These are phyloP conservation scores for Panorpa germanica DNA, from an alignment of 2,888 invertebrate species.

Conservation along the genomic window DNA sequence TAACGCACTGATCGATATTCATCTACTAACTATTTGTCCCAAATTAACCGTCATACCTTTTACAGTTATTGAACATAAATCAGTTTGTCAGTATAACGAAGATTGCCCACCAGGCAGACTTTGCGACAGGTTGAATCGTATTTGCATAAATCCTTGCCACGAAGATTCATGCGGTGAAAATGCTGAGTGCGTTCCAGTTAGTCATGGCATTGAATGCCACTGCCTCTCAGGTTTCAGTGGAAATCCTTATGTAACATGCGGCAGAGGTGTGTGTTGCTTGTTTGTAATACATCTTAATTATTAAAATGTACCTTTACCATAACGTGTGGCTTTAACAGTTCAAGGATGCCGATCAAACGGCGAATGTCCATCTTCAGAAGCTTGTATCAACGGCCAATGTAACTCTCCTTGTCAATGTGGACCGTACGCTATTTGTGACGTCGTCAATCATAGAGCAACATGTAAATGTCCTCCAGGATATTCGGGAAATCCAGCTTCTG, in stretches of 20 bases:
- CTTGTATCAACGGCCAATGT: constrained; percentile 60
- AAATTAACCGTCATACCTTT: constrained; percentile 9
- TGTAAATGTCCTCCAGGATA: constrained; percentile 74
- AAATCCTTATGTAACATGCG: constrained; percentile 58
- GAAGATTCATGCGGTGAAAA: constrained; percentile 67
- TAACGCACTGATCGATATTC: constrained; percentile 21
- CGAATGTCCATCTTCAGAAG: constrained; percentile 54
- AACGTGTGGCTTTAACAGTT: constrained; percentile 23
- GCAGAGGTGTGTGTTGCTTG: constrained; percentile 26
- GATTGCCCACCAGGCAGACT: constrained; percentile 74
- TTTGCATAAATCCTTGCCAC: constrained; percentile 66
- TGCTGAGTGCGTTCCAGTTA: constrained; percentile 56
- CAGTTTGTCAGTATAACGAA: constrained; percentile 75
- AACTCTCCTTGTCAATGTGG: constrained; percentile 64
- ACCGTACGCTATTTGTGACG: constrained; percentile 62
- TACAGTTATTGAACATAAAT: constrained; percentile 27
- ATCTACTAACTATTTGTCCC: constrained; percentile 20
- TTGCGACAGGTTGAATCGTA: constrained; percentile 67
- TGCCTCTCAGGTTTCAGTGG: constrained; percentile 56
- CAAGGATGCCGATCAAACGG: constrained; percentile 51
- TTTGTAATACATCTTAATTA: constrained; percentile 6
- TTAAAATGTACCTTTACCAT: background rate
- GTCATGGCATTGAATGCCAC: constrained; percentile 58
- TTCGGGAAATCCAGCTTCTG: constrained; percentile 51
- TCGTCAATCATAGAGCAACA: constrained; percentile 53